Base-by-base conservation (phyloP, 2,888 invertebrate genomes). In the Chloromyia formosa region DNA sequence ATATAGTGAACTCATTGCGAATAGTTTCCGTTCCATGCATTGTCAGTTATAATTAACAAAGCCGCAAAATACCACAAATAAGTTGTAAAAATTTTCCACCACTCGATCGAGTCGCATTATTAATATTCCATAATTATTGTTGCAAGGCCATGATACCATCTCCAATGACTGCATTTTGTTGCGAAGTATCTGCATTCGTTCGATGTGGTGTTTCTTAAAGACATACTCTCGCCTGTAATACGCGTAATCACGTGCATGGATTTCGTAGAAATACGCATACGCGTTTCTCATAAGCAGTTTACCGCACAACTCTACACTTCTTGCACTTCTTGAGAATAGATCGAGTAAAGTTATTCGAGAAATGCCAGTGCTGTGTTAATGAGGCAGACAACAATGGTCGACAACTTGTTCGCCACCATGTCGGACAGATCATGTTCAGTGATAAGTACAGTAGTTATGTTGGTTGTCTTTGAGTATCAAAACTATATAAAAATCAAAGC, bases 331-430 rank as follows among this genome's bases (percentile, higher is more conserved):
- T 71, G 23, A 12, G 18, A 58, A 42, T 56, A 54, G 45, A 35
- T 49, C 54, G 27, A 35, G 18, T 18, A 22, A 18, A 71, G 56
- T 10, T 71, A 71, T 71, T 54, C 22, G 22, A 71, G 71, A 56
- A 71, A 71, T 71, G 56, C 71, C 16, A 71, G 71, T 58, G 71
- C 40, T 71, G 54, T 71, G 71, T 27, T 71, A 71, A 71, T 71
- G 71, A 71, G 71, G 20, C 71, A 71, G 58, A 71, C 71, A 71
- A 71, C 71, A 71, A 71, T 71, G 45, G 71, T 9, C 56, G 14
- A 23, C 58, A 71, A 71, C 58, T 71, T 58, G 71, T 71, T 42
- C 71, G 56, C 20, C 71, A 69, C 56, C 53, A 18, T 56, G 69
- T 45, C 56, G 10, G n/a, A 27, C n/a, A 71, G 71, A 71, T 71